These are phyloP conservation scores for Homalodisca vitripennis DNA, from an alignment of 1,140 invertebrate genomes.

Conservation along the genomic window DNA sequence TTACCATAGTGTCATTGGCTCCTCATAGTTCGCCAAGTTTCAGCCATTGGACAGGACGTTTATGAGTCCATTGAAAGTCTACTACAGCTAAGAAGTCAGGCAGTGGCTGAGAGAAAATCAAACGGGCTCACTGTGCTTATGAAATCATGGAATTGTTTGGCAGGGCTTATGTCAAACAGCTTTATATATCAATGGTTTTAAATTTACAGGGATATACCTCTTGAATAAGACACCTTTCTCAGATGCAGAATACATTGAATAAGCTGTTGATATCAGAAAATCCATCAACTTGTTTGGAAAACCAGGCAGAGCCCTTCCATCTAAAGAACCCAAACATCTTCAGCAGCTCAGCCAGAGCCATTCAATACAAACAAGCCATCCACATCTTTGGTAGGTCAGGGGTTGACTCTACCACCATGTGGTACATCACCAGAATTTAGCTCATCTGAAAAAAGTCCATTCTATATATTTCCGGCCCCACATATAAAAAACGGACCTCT, in stretches of 20 bases:
- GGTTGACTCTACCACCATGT: background rate
- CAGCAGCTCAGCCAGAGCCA: background rate
- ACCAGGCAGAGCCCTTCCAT: background rate
- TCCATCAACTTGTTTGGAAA: background rate
- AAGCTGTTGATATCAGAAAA: conserved; percentile 24
- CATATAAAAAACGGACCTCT: background rate
- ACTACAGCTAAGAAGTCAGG: conserved; percentile 43
- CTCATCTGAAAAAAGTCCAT: background rate
- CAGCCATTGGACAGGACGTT: conserved; percentile 45
- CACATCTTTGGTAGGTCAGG: background rate
- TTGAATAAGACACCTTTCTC: conserved; percentile 41
- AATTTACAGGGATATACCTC: conserved; percentile 44
- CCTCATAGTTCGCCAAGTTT: conserved; percentile 42
- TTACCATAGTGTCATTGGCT: conserved; percentile 43
- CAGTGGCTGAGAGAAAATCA: conserved; percentile 46
- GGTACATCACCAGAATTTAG: background rate
- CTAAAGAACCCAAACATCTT: background rate
- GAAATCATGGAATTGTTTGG: conserved; percentile 42
- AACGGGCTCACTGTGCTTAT: conserved; percentile 42
- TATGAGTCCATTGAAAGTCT: conserved; percentile 40
- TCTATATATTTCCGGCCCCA: background rate
- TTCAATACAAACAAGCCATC: background rate
- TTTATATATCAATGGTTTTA: conserved; percentile 45
- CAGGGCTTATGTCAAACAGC: conserved; percentile 40
- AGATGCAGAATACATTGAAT: conserved; percentile 40